Evolutionary conservation across 2,113 vertebrate species (phyloP), one percentile per base, ranked within the genome.

Genomic region (Lophochroa leadbeateri): DNA sequence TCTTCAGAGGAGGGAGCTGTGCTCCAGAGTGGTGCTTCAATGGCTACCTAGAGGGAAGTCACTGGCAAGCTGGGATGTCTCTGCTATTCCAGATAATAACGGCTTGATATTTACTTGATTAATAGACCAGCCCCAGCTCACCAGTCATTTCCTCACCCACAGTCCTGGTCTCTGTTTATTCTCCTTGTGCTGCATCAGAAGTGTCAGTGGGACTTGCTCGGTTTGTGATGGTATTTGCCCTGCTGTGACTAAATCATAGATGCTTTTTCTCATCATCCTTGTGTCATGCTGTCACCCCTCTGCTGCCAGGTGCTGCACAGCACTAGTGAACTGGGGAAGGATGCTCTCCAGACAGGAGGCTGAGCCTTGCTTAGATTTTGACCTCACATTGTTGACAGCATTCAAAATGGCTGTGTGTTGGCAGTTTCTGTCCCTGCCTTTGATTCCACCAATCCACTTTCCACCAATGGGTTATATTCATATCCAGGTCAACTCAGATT

Each of bases 381-480:
- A 41, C 25, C 55, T 70, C 24, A 5, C 17, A 0, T 29, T 70
- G 47, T 33, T 0, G 0, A 8, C 37, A 39, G 4, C 28, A 23
- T 63, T 46, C 49, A 21, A 53, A 63, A 2, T 5, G 9, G 46
- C 49, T 24, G 49, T 35, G 57, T 27, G 33, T 39, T 53, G 24
- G 60, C 70, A 21, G 61, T 17, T 52, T 50, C 44, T 28, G 13
- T 60, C 33, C 44, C 44, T 44, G 23, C n/a, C 43, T 86, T 35
- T 10, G n/a, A 29, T 27, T 24, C 39, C 39, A 39, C 39, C 39
- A 39, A 39, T 39, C 39, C 39, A 39, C 39, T 44, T 55, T 52
- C 29, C 28, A 53, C 68, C 31, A 17, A 7, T 4, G 7, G 37
- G 27, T 39, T n/a, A 12, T n/a, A 18, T 12, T 46, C 28, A 11